Conservation (phyloP, 2,797 vertebrate genomes). For the Hapalemur alaotrensis region DNA sequence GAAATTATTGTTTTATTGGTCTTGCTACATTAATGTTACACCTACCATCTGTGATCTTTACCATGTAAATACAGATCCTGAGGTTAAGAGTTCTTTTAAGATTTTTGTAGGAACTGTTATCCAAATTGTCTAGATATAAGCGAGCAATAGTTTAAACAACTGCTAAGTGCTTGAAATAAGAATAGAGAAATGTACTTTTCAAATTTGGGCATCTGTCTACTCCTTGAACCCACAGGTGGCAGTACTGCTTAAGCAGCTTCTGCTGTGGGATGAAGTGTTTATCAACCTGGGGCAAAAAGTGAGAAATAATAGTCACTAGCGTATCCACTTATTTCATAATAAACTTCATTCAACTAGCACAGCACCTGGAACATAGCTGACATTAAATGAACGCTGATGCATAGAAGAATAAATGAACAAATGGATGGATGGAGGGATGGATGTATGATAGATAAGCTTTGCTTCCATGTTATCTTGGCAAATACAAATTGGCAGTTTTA, state of each 20-base stretch:
- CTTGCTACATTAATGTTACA: constrained; percentile 20
- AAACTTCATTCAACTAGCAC: not conserved
- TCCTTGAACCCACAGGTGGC: not conserved
- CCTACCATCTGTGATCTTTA: constrained; percentile 42
- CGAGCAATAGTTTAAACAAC: constrained; percentile 25
- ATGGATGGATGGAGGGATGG: not conserved
- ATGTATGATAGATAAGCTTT: not conserved
- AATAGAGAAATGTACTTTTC: constrained; percentile 36
- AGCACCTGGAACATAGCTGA: not conserved
- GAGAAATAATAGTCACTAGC: not conserved
- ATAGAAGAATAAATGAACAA: constrained; percentile 10
- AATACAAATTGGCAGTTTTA: constrained; percentile 31
- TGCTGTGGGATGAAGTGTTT: not conserved
- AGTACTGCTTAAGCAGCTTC: not conserved
- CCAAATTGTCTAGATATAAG: constrained; percentile 2
- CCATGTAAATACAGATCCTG: constrained; percentile 29
- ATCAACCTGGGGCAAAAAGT: not conserved
- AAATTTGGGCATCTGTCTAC: constrained; percentile 31
- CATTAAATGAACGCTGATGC: constrained; percentile 17
- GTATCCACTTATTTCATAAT: not conserved
- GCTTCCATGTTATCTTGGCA: not conserved
- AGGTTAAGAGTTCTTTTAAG: constrained; percentile 40
- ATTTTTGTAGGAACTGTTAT: constrained; percentile 33
- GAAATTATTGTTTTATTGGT: constrained; percentile 51
- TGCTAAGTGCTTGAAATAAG: constrained; percentile 12